Evolutionary conservation across 2,113 vertebrate species (phyloP).

Genomic region (Saccopteryx bilineata): DNA sequence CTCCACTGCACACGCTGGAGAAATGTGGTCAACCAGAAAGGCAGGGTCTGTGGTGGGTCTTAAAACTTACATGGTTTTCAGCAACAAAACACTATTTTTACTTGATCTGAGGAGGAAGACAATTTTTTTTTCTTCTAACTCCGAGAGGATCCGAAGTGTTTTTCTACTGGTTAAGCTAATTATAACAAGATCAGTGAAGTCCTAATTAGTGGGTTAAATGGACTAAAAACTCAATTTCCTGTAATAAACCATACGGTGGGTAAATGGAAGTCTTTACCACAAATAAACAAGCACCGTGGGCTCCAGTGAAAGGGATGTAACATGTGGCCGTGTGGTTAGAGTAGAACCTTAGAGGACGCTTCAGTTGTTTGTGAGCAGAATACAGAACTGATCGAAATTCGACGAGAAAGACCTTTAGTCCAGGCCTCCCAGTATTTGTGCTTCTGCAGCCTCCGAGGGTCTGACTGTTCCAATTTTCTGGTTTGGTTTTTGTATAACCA

Average conservation of each 20-base stretch:
- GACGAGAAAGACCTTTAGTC: too few species aligned
- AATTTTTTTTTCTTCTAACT: not conserved
- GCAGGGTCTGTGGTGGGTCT: not conserved
- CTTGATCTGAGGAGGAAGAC: not conserved
- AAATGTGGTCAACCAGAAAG: not conserved
- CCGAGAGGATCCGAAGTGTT: not conserved
- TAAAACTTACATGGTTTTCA: not conserved
- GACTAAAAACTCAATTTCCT: not conserved
- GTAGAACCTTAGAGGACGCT: not conserved
- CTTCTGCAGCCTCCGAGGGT: accelerated
- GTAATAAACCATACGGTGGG: accelerated
- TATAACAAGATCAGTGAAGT: not conserved
- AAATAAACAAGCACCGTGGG: too few species aligned
- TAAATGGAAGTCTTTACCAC: not conserved
- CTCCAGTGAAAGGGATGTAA: not conserved
- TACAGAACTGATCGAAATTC: not conserved
- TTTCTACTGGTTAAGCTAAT: not conserved
- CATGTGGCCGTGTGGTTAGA: accelerated
- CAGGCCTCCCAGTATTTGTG: accelerated
- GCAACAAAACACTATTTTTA: not conserved
- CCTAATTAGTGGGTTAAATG: not conserved
- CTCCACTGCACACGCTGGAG: accelerated
- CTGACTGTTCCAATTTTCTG: accelerated
- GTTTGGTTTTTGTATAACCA: accelerated
- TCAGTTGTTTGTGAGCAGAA: not conserved